Evolutionary conservation across 2,113 vertebrate species (phyloP), one percentile per base, ranked within the genome.

Genomic region (Mirounga angustirostris): DNA sequence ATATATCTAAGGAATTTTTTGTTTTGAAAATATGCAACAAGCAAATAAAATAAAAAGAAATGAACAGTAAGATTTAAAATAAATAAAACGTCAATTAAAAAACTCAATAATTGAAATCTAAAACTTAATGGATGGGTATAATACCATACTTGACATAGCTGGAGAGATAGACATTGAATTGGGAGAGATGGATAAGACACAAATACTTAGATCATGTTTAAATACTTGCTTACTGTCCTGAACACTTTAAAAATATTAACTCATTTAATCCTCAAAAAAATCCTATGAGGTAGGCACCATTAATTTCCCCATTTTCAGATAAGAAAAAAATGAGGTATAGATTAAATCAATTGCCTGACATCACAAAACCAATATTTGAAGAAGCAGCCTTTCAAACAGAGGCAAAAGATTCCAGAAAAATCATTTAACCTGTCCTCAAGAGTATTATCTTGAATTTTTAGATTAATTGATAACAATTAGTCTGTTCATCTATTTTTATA

Each of bases 11-110:
- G 61, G 11, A 74, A 74, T 40, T 50, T 36, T 97, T 80, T 81
- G 65, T 76, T 95, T 83, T 89, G 22, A 58, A 92, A 92, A 82
- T 71, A 46, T 86, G n/a, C 63, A 95, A 76, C 81, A 91, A 67
- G 30, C 50, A 80, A 92, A 96, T 81, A 76, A 50, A 26, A 96
- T 52, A 63, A 30, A 28, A 63, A 28, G 24, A 74, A 80, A 65
- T 33, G 7, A 83, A 80, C 16, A 56, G n/a, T 80, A 22, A 95
- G 21, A 78, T 73, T 90, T 82, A 13, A 89, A 98, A 61, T 86
- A 87, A 87, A 63, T 84, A 83, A 78, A 91, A 83, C 28, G 65
- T 89, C 61, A 65, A 74, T 54, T 52, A 71, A 87, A 87, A 52
- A 89, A 73, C 58, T 52, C 61, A 67, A 21, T 73, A 43, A 80